Evolutionary conservation across 2,113 vertebrate genomes (phyloP).

Genomic region (Macaca fascicularis): DNA sequence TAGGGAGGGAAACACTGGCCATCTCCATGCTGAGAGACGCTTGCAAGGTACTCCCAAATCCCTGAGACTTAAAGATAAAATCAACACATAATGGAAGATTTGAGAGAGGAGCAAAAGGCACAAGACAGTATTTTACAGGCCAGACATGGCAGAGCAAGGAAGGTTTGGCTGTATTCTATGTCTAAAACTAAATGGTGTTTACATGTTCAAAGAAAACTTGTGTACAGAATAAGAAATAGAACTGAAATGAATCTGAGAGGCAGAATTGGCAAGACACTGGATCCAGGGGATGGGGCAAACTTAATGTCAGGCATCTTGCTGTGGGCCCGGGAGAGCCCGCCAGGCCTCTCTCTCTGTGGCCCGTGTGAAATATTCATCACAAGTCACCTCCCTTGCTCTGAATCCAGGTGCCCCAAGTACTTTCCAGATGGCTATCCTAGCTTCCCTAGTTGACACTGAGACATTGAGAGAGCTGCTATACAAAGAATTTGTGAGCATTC

Average conservation of each 20-base stretch:
- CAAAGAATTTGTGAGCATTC: background rate
- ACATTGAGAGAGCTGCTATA: background rate
- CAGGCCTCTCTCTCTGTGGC: background rate
- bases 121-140: background rate
- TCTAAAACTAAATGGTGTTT: background rate
- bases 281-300: background rate
- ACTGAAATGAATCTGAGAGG: background rate
- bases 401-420: background rate
- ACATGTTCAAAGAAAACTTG: background rate
- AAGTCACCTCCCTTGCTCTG: background rate
- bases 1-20: background rate
- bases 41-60: background rate
- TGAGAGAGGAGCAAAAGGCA: background rate
- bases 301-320: background rate
- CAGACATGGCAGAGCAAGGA: background rate
- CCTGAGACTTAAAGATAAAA: background rate
- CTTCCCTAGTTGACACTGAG: background rate
- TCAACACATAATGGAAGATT: background rate
- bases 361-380: background rate
- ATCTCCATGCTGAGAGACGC: background rate
- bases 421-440: background rate
- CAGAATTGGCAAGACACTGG: background rate
- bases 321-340: background rate
- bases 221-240: background rate
- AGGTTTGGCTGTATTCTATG: background rate